These are phyloP conservation scores for Pelmatolapia mariae DNA, from an alignment of 2,113 vertebrate species.

Conservation along the genomic window DNA sequence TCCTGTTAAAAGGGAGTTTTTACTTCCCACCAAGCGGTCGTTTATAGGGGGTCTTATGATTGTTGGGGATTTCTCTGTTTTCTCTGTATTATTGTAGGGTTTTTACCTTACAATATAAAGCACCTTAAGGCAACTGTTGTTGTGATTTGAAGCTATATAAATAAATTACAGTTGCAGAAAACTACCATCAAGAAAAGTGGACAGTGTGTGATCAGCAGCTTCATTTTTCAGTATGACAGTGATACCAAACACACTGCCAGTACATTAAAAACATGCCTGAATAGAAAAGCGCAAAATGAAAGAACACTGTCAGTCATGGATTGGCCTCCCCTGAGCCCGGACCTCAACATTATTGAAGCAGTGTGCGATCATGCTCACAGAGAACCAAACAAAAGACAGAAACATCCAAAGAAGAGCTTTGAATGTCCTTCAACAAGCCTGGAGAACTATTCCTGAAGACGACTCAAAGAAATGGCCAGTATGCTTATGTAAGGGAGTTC, in stretches of 20 bases:
- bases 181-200: not conserved
- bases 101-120: not conserved
- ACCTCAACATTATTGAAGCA: not conserved
- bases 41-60: not conserved
- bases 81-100: not conserved
- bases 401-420: not conserved
- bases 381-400: not conserved
- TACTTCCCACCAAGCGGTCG: not conserved
- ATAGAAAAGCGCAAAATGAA: not conserved
- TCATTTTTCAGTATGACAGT: not conserved
- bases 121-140: not conserved
- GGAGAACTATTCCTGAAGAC: not conserved
- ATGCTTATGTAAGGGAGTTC: not conserved
- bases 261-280: not conserved
- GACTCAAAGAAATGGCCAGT: not conserved
- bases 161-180: not conserved
- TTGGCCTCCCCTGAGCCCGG: not conserved
- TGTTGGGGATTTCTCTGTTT: not conserved
- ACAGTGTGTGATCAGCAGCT: not conserved
- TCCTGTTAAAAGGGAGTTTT: not conserved
- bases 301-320: rapidly evolving
- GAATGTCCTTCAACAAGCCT: not conserved
- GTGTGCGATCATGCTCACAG: not conserved
- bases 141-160: rapidly evolving
- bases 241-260: not conserved